These are phyloP conservation scores for Himalopsyche kuldschensis DNA, from an alignment of 2,888 invertebrate species.

Conservation along the genomic window DNA sequence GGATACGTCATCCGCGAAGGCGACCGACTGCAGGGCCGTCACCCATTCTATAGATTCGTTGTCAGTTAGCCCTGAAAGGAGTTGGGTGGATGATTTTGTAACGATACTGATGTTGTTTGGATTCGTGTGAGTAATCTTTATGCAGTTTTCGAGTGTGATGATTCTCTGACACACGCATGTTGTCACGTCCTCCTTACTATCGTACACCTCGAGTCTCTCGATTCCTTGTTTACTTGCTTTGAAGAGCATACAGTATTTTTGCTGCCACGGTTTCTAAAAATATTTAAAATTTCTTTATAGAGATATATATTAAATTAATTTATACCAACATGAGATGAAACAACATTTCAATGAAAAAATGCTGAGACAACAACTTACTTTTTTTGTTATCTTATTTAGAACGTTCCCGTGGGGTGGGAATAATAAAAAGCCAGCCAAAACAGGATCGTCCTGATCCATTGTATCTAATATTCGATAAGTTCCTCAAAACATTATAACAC, in stretches of 20 bases:
- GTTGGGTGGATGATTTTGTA: slow-evolving; percentile 72
- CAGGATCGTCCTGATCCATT: slow-evolving; percentile 76
- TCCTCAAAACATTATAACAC: background rate
- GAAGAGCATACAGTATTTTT: slow-evolving; percentile 75
- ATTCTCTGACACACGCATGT: slow-evolving; percentile 69
- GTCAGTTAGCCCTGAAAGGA: slow-evolving; percentile 62
- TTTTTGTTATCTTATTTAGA: slow-evolving; percentile 76
- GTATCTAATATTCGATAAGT: background rate
- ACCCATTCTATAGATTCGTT: slow-evolving; percentile 78
- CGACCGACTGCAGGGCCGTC: slow-evolving; percentile 76
- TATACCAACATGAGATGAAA: background rate
- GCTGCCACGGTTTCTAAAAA: slow-evolving; percentile 83
- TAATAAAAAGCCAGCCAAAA: slow-evolving; percentile 74
- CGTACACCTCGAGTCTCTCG: slow-evolving; percentile 83
- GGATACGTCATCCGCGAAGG: slow-evolving; percentile 72
- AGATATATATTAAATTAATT: slow-evolving; percentile 7
- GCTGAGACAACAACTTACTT: slow-evolving; percentile 52
- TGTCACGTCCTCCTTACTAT: slow-evolving; percentile 72
- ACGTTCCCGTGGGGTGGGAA: slow-evolving; percentile 76
- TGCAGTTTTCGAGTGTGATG: slow-evolving; percentile 83
- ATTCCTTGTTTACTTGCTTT: slow-evolving; percentile 84
- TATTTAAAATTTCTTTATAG: background rate
- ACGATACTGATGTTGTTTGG: slow-evolving; percentile 68
- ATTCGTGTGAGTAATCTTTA: slow-evolving; percentile 75
- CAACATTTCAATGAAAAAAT: background rate